Conservation (phyloP, 2,888 invertebrate genomes). For the Eupithecia vulgata region DNA sequence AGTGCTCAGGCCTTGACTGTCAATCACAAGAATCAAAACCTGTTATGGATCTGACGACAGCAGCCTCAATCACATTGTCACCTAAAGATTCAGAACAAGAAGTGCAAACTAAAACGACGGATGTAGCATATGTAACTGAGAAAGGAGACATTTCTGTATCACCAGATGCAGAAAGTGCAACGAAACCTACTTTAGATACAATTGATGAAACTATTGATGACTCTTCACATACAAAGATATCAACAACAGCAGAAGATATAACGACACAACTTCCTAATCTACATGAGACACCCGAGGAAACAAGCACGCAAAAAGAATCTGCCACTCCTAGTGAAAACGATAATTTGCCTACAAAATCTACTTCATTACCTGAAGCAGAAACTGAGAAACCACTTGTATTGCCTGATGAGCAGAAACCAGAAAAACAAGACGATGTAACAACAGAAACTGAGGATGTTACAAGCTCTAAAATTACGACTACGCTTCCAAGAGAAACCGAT, state of each 20-base stretch:
- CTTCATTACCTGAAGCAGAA: slow-evolving; percentile 25
- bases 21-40: slow-evolving; percentile 14
- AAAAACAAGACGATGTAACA: slow-evolving; percentile 21
- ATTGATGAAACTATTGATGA: slow-evolving; percentile 11
- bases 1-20: slow-evolving; percentile 58
- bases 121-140: slow-evolving; percentile 28
- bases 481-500: background rate
- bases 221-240: background rate
- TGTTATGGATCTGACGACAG: slow-evolving; percentile 26
- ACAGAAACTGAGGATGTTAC: slow-evolving; percentile 16
- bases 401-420: slow-evolving; percentile 11
- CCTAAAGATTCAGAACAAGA: slow-evolving; percentile 26
- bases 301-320: slow-evolving; percentile 7
- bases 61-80: slow-evolving; percentile 13
- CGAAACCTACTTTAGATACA: slow-evolving; percentile 2
- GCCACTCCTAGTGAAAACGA: slow-evolving; percentile 12
- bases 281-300: slow-evolving; percentile 15
- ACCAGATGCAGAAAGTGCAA: slow-evolving; percentile 2
- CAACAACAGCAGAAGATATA: slow-evolving; percentile 4
- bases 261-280: background rate
- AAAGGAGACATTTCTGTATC: slow-evolving; percentile 40
- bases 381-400: slow-evolving; percentile 24
- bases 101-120: slow-evolving; percentile 21
- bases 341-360: slow-evolving; percentile 15
- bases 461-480: slow-evolving; percentile 12